phyloP scores from a whole-genome alignment of 1,140 invertebrate genomes.

The Brachionus asplanchnoidis region DNA sequence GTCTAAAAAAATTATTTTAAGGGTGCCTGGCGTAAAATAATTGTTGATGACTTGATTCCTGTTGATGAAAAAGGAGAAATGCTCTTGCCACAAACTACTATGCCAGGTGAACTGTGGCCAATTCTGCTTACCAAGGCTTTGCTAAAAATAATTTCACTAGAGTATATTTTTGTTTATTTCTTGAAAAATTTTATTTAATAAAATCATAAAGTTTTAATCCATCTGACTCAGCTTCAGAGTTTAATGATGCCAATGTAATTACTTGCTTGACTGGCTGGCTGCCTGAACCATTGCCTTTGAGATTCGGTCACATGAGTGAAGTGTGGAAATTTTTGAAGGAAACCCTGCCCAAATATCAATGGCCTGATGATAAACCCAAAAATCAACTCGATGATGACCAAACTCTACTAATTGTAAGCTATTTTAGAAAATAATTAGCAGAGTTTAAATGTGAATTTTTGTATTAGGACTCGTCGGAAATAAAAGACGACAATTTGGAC shows the following conservation, averaged over 20 bases:
- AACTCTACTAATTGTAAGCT: constrained; percentile 35
- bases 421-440: constrained; percentile 44
- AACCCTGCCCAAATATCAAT: constrained; percentile 51
- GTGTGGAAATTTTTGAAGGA: constrained; percentile 52
- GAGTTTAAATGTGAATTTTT: constrained; percentile 39
- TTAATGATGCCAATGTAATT: constrained; percentile 55
- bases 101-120: constrained; percentile 56
- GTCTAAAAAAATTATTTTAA: constrained; percentile 42
- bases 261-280: constrained; percentile 56
- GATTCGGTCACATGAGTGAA: constrained; percentile 51
- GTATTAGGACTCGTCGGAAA: constrained; percentile 42
- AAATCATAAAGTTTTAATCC: background rate
- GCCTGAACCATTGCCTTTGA: constrained; percentile 56
- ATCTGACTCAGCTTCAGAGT: constrained; percentile 47
- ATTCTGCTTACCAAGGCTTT: constrained; percentile 56
- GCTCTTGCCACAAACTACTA: constrained; percentile 50
- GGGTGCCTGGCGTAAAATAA: constrained; percentile 57
- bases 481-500: constrained; percentile 46
- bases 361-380: constrained; percentile 50
- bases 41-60: constrained; percentile 56
- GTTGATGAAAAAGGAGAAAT: constrained; percentile 54
- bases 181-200: background rate
- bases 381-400: constrained; percentile 46
- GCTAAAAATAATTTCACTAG: constrained; percentile 55
- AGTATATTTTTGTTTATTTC: constrained; percentile 49